Evolutionary conservation across 2,888 invertebrate species (phyloP).

Genomic region (Ellobium chinense): DNA sequence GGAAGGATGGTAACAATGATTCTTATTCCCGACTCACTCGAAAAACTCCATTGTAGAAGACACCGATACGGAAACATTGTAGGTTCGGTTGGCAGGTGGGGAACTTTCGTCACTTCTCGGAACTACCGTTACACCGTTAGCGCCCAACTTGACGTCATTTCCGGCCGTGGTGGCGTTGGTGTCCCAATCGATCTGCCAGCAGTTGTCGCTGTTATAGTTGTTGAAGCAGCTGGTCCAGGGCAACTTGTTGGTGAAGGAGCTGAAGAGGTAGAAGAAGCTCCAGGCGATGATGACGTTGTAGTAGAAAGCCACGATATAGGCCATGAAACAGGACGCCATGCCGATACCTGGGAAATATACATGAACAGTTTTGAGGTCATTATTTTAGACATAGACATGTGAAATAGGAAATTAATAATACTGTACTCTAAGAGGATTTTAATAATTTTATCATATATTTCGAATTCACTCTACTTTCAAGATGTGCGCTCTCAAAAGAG

Average conservation of each 20-base stretch:
- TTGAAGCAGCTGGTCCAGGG: conserved; percentile 92
- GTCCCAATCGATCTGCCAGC: conserved; percentile 78
- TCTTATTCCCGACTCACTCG: conserved; percentile 86
- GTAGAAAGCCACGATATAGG: conserved; percentile 78
- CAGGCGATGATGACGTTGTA: conserved; percentile 90
- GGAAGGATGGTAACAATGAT: no score
- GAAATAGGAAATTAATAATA: no score
- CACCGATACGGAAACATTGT: conserved; percentile 58
- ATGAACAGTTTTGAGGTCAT: background rate
- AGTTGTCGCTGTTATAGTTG: conserved; percentile 88
- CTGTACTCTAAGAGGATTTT: no score
- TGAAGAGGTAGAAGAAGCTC: conserved; percentile 89
- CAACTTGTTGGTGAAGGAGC: conserved; percentile 84
- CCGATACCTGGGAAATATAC: conserved; percentile 82
- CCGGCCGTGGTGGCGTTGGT: conserved; percentile 53
- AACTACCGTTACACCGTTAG: background rate
- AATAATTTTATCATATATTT: no score
- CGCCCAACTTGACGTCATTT: conserved; percentile 3
- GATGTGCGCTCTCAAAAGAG: no score
- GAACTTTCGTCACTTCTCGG: background rate
- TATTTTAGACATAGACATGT: background rate
- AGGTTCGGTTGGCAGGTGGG: conserved; percentile 51
- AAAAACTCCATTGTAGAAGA: conserved; percentile 90
- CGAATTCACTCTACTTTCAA: no score
- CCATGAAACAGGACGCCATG: conserved; percentile 76